Conservation (phyloP, 64 coral and sea anemone species). For the Platygyra sinensis region DNA sequence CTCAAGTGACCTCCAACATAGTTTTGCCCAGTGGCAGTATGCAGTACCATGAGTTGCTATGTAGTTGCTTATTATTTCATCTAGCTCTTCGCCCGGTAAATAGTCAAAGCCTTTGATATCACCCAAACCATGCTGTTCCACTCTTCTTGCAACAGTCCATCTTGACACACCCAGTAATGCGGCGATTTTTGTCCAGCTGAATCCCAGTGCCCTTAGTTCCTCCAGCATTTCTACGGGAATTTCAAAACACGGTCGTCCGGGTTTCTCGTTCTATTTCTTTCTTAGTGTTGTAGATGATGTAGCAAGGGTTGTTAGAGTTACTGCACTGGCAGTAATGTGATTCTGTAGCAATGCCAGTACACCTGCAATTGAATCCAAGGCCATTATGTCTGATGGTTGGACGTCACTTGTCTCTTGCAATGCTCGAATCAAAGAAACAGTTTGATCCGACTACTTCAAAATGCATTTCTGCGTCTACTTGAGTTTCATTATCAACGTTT, state of each 20-base stretch:
- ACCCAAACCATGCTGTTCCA: constrained; percentile 29
- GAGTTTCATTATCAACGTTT: too few relatives aligned
- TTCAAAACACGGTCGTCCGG: constrained; percentile 49
- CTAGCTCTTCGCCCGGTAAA: constrained; percentile 45
- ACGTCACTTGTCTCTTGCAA: too few relatives aligned
- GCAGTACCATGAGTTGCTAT: constrained; percentile 28
- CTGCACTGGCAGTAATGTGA: too few relatives aligned
- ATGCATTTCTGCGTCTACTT: too few relatives aligned
- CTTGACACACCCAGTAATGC: constrained; percentile 54
- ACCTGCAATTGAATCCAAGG: too few relatives aligned
- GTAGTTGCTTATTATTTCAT: constrained; percentile 34
- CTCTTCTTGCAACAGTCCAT: constrained; percentile 17
- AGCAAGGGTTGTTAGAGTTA: too few relatives aligned
- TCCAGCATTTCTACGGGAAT: constrained; percentile 59
- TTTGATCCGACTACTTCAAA: too few relatives aligned
- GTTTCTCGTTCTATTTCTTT: constrained; percentile 22
- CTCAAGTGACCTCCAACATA: constrained; percentile 63
- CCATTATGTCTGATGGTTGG: too few relatives aligned
- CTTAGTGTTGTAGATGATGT: too few relatives aligned
- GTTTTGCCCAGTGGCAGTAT: constrained; percentile 42
- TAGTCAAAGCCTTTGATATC: constrained; percentile 41
- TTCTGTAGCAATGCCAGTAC: too few relatives aligned
- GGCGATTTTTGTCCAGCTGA: constrained; percentile 54
- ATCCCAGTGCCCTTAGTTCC: constrained; percentile 55
- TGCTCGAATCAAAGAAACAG: too few relatives aligned